phyloP scores from a whole-genome alignment of 2,113 vertebrate species.

The Paraplagusia blochii region DNA sequence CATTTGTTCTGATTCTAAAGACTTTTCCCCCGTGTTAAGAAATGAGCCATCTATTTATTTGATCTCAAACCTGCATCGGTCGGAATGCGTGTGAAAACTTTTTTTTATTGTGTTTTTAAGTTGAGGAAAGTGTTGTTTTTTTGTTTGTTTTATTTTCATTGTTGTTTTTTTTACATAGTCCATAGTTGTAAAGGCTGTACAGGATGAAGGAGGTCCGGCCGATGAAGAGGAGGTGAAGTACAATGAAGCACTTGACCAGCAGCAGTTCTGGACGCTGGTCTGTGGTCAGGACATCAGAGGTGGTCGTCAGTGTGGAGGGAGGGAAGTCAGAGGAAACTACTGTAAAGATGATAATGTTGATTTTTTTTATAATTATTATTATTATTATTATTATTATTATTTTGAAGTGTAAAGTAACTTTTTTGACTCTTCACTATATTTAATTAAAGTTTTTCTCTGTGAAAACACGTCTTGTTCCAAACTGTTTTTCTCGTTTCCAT shows the following conservation, averaged over 20 bases:
- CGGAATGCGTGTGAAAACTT: conserved; percentile 17
- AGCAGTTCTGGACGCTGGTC: conserved; percentile 46
- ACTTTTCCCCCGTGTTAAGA: neutral
- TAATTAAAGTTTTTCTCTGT: conserved; percentile 99
- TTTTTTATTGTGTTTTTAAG: conserved; percentile 45
- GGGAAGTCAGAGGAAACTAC: conserved; percentile 83
- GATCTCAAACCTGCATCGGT: conserved; percentile 54
- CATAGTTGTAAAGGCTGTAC: conserved; percentile 56
- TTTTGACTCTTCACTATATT: conserved; percentile 98
- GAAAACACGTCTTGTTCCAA: conserved; percentile 62
- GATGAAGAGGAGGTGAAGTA: conserved; percentile 14
- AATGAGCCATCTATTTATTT: conserved; percentile 68
- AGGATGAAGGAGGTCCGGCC: conserved; percentile 35
- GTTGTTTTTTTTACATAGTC: conserved; percentile 13
- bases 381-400: conserved; percentile 73
- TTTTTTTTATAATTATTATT: conserved; percentile 74
- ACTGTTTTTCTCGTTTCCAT: conserved; percentile 5
- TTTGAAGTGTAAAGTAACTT: conserved; percentile 96
- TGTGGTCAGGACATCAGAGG: conserved; percentile 39
- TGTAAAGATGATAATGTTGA: conserved; percentile 97
- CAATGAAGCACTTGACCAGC: conserved; percentile 51
- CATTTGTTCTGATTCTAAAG: conserved; percentile 21
- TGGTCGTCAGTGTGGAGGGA: conserved; percentile 30
- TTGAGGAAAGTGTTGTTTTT: conserved; percentile 6
- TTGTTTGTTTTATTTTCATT: conserved; percentile 15